Base-by-base conservation (phyloP, 2,797 vertebrate species). In the Manis javanica region DNA sequence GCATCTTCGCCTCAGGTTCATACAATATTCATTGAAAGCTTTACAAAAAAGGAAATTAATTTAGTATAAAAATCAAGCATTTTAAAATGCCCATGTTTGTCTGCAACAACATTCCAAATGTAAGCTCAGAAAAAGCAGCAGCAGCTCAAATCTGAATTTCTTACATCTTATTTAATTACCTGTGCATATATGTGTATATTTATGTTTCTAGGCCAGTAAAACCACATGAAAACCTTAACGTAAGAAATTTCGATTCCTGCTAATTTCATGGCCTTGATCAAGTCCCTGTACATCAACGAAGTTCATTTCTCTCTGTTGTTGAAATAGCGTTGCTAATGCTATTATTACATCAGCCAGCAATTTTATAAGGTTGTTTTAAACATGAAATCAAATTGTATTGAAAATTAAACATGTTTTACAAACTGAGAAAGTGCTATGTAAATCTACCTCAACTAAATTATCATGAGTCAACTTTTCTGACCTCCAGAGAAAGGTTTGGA, bases 1-100 rank as follows among this genome's bases (percentile, higher is more conserved):
- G 83, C 96, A 97, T 98, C 98, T 98, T 98, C 81, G 97, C 97
- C 97, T 95, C 96, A 87, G 96, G 96, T 98, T 98, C 97, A 94
- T 97, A 96, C 89, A 97, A 96, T 96, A 97, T 97, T 98, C 98
- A 98, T 95, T 95, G 97, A 89, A 84, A 98, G 92, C 96, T 96
- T 97, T 21, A 98, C 79, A 97, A 97, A 97, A 98, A 94, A 90
- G 96, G 69, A 86, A 97, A 97, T 94, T 98, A 98, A 98, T 98
- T 98, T 97, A 95, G 78, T 92, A 97, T 96, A 96, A 97, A 98
- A 98, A 98, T 86, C 95, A 98, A 97, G 29, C 90, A 94, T 95
- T 98, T 97, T 82, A 95, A 98, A 90, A 82, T 18, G 3, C 39
- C 64, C 96, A 59, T 95, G 77, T 81, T 37, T 88, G 96, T 71